Percentiles rank a stretch among this genome's conserved stretches.
These are phyloP conservation scores for Drosophila equinoxialis DNA, from an alignment of 1,140 invertebrate species.

Conservation along the genomic window DNA sequence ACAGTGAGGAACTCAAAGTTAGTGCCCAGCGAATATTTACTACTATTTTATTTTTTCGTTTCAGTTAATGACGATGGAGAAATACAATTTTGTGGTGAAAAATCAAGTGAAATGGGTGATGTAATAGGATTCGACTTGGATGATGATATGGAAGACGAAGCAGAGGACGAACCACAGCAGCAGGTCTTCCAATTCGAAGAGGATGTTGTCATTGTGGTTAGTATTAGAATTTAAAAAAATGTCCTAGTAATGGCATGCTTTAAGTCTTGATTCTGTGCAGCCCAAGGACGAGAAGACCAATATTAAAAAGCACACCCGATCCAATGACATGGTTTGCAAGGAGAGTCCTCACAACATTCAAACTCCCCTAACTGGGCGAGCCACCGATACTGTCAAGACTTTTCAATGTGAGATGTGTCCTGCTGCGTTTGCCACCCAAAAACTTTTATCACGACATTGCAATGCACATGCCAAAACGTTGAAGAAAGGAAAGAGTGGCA, in stretches of 20 bases:
- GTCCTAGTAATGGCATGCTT: background rate
- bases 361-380: constrained; percentile 33
- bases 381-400: constrained; percentile 83
- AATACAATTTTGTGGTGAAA: constrained; percentile 66
- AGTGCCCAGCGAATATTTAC: background rate
- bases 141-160: constrained; percentile 26
- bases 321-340: constrained; percentile 49
- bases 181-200: constrained; percentile 54
- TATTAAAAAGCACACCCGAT: constrained; percentile 10
- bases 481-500: constrained; percentile 82
- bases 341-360: constrained; percentile 6
- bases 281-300: constrained; percentile 37
- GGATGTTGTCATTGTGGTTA: constrained; percentile 64
- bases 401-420: constrained; percentile 85
- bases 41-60: background rate
- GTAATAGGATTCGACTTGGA: constrained; percentile 79
- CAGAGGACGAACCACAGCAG: constrained; percentile 45
- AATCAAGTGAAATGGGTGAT: constrained; percentile 42
- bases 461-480: constrained; percentile 86
- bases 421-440: constrained; percentile 84
- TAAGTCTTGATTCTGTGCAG: constrained; percentile 11
- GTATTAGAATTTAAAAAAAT: rapidly evolving
- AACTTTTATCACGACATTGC: constrained; percentile 86
- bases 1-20: constrained; percentile 49
- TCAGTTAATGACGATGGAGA: constrained; percentile 73